Percentiles rank a stretch among this genome's conserved stretches.
phyloP scores from a whole-genome alignment of 2,797 vertebrate genomes.

The Aplochiton taeniatus region DNA sequence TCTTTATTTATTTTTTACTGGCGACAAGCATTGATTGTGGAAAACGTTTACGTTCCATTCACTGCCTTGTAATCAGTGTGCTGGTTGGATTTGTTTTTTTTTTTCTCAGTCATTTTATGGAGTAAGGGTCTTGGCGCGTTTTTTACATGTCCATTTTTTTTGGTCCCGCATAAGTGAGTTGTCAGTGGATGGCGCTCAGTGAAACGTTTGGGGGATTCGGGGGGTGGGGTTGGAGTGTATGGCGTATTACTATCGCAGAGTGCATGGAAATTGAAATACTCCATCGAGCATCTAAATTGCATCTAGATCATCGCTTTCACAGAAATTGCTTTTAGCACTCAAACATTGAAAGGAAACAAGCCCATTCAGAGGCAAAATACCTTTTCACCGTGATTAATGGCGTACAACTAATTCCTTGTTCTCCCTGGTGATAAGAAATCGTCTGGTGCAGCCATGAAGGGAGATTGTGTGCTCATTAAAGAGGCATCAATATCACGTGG shows the following conservation, averaged over 20 bases:
- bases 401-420: neutral
- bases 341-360: no score
- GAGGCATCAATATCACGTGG: no score
- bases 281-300: neutral
- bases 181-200: neutral
- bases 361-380: neutral
- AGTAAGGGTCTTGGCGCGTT: neutral
- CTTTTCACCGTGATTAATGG: conserved; percentile 1
- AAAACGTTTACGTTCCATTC: conserved; percentile 8
- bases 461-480: no score
- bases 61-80: conserved; percentile 13
- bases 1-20: conserved; percentile 2
- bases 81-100: neutral
- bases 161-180: neutral
- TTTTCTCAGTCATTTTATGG: conserved; percentile 4
- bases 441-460: no score
- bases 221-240: neutral
- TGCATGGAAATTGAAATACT: conserved; percentile 9
- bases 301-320: neutral
- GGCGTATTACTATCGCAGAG: no score
- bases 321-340: no score
- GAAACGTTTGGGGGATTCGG: neutral
- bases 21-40: conserved; percentile 20
- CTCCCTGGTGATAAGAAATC: conserved; percentile 4
- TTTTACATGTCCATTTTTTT: neutral